Percentiles rank a stretch among this genome's conserved stretches.
Conservation (phyloP, 1,140 invertebrate genomes). For the Drosophila teissieri region DNA sequence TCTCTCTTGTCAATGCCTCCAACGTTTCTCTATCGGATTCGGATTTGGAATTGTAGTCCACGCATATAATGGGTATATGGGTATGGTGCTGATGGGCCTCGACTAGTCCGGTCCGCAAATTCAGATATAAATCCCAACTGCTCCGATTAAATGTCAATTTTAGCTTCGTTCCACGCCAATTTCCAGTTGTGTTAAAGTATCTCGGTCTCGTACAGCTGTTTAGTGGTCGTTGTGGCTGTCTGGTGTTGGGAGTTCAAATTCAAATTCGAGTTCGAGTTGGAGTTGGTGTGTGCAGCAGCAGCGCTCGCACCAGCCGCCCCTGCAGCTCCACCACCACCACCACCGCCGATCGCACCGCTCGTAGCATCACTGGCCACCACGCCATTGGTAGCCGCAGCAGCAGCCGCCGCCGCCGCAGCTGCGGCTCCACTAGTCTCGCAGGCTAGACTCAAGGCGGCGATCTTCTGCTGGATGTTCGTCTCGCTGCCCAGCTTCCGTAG, state of each 20-base stretch:
- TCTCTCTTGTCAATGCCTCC: neutral
- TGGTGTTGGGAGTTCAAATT: slow-evolving; percentile 14
- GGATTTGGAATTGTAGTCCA: neutral
- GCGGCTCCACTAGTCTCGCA: slow-evolving; percentile 85
- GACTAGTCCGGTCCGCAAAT: neutral
- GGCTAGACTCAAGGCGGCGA: slow-evolving; percentile 86
- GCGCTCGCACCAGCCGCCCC: slow-evolving; percentile 41
- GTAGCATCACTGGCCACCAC: slow-evolving; percentile 78
- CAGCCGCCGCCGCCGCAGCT: slow-evolving; percentile 86
- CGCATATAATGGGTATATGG: neutral
- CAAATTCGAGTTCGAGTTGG: slow-evolving; percentile 14
- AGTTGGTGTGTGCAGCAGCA: slow-evolving; percentile 35
- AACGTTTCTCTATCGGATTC: neutral
- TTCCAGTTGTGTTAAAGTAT: slow-evolving; percentile 89
- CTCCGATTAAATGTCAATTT: slow-evolving; percentile 77
- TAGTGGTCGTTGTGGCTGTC: slow-evolving; percentile 85
- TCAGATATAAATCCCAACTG: neutral
- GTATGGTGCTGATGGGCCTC: neutral
- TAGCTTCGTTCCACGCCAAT: slow-evolving; percentile 81
- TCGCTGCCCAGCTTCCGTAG: slow-evolving; percentile 94
- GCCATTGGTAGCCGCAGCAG: slow-evolving; percentile 52
- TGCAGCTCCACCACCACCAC: slow-evolving; percentile 43
- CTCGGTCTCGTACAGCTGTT: slow-evolving; percentile 94
- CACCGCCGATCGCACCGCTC: slow-evolving; percentile 66
- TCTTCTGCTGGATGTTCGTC: slow-evolving; percentile 93